A percentile compares a stretch with the other conserved stretches of the same genome.
Conservation (phyloP, 1,140 invertebrate species). For the Euschistus heros region DNA sequence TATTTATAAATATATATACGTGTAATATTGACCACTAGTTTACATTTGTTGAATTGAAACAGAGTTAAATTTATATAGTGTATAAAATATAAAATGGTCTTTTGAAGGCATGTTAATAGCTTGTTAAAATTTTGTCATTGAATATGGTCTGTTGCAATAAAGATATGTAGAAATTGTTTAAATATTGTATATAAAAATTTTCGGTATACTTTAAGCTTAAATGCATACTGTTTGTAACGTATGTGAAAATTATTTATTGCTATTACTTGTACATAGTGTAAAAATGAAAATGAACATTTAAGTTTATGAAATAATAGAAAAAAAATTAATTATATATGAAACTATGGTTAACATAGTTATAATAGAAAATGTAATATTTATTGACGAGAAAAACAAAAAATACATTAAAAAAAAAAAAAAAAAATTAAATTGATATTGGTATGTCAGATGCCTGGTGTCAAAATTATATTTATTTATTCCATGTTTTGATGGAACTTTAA, state of each 20-base stretch:
- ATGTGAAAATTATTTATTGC: constrained; percentile 8
- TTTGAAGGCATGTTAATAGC: constrained; percentile 1
- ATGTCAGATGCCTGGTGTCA: neutral
- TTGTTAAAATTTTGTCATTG: constrained; percentile 3
- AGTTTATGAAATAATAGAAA: neutral
- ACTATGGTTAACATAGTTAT: neutral
- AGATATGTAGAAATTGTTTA: constrained; percentile 6
- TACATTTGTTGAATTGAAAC: constrained; percentile 4
- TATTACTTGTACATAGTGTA: neutral
- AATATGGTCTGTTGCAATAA: constrained; percentile 10
- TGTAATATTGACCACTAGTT: neutral
- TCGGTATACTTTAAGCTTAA: neutral
- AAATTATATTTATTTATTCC: neutral
- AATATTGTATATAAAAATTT: constrained; percentile 3
- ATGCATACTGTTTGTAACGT: neutral
- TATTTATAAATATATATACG: constrained; percentile 10
- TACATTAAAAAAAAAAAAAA: constrained; percentile 1
- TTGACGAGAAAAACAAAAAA: neutral
- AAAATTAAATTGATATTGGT: constrained; percentile 3
- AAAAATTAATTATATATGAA: no score
- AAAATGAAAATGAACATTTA: neutral
- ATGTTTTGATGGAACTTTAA: constrained; percentile 7
- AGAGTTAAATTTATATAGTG: neutral
- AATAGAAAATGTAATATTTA: neutral
- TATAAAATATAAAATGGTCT: neutral